Percentiles rank a stretch among this genome's conserved stretches.
Conservation (phyloP, 2,113 vertebrate genomes). For the Microcebus murinus region DNA sequence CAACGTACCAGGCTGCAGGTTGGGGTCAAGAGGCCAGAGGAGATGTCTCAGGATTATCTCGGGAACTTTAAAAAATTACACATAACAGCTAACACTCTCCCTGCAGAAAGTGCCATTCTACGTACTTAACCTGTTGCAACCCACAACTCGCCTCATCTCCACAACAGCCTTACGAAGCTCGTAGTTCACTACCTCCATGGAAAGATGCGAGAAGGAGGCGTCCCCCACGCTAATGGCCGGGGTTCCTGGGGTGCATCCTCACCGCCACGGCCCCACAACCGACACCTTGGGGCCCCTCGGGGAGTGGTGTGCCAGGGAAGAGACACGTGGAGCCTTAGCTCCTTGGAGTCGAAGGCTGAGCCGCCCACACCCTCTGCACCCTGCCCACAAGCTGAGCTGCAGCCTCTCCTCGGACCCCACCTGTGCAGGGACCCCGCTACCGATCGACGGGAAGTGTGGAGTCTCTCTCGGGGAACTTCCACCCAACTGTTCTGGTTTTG, state of each 20-base stretch:
- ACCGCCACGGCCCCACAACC: too few relatives aligned
- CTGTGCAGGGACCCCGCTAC: not conserved
- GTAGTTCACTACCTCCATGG: rapidly evolving
- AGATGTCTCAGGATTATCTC: not conserved
- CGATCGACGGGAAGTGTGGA: rapidly evolving
- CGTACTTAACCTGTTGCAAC: not conserved
- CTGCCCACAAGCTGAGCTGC: rapidly evolving
- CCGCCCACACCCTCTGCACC: rapidly evolving
- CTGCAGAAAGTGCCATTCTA: not conserved
- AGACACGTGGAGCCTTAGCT: not conserved
- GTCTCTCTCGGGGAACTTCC: not conserved
- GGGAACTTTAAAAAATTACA: not conserved
- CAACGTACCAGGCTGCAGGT: not conserved
- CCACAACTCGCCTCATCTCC: rapidly evolving
- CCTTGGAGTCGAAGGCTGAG: not conserved
- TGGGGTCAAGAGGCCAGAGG: too few relatives aligned
- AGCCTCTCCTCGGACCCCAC: not conserved
- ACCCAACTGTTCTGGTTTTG: too few relatives aligned
- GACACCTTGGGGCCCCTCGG: not conserved
- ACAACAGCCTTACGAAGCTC: not conserved
- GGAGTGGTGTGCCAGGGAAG: not conserved
- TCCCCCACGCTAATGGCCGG: not conserved
- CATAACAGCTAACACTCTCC: rapidly evolving
- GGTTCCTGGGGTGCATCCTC: not conserved
- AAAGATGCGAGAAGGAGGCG: not conserved